phyloP scores from a whole-genome alignment of 53 echinoderm and acorn worm genomes.

The Holothuria scabra region DNA sequence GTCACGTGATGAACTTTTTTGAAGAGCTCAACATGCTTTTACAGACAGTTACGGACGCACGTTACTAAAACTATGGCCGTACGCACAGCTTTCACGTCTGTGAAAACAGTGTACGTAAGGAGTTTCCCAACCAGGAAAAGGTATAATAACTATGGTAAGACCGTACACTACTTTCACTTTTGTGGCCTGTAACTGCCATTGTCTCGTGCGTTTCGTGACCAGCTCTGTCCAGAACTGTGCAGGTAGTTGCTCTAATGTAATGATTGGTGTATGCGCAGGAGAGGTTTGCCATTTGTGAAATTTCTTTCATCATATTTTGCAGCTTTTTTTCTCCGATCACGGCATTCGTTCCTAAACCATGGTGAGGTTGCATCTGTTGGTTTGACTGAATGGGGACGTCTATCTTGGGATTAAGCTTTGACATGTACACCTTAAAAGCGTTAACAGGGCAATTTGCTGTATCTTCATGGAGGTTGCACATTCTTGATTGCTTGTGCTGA shows the following conservation, averaged over 20 bases:
- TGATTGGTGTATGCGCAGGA: not conserved
- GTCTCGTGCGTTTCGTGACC: not conserved
- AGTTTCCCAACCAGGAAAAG: no score
- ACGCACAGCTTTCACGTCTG: no score
- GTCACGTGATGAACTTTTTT: no score
- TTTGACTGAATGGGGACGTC: not conserved
- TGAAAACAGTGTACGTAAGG: no score
- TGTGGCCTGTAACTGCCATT: conserved; percentile 5
- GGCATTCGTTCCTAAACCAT: conserved; percentile 5
- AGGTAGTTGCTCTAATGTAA: not conserved
- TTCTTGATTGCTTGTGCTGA: not conserved
- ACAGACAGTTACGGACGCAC: no score
- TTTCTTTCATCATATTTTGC: not conserved
- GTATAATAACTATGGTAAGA: not conserved
- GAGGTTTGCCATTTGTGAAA: not conserved
- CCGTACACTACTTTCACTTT: no score
- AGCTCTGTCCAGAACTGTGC: conserved; percentile 13
- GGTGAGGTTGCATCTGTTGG: not conserved
- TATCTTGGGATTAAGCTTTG: not conserved
- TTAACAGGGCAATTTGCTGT: not conserved
- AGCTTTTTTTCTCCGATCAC: not conserved
- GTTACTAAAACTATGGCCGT: no score
- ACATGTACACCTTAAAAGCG: not conserved
- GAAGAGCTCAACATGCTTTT: no score
- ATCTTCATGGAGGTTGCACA: not conserved